A percentile compares a stretch with the other conserved stretches of the same genome.
These are phyloP conservation scores for Drosophila nr. medialis DNA, from an alignment of 2,888 invertebrate genomes.

Conservation along the genomic window DNA sequence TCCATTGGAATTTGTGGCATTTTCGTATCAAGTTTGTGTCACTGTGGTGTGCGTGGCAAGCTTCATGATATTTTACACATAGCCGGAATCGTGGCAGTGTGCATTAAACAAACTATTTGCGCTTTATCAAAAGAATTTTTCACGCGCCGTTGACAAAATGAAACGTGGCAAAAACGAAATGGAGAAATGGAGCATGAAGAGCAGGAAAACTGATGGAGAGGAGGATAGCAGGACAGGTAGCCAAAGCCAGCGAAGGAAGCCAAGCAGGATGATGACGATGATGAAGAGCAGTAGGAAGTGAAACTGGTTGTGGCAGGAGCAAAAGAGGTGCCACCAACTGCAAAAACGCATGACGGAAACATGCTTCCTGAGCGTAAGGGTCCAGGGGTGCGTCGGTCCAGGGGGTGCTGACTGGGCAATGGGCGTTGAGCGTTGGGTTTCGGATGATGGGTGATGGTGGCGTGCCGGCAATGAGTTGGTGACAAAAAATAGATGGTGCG, in stretches of 20 bases:
- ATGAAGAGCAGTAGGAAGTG: constrained; percentile 52
- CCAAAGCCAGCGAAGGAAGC: constrained; percentile 53
- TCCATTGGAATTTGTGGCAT: background rate
- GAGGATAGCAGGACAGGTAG: constrained; percentile 36
- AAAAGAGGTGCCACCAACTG: constrained; percentile 29
- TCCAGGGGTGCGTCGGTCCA: constrained; percentile 2
- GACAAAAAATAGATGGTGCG: constrained; percentile 67
- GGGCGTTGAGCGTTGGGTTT: background rate
- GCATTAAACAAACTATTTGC: constrained; percentile 71
- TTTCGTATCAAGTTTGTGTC: background rate
- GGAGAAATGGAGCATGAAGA: constrained; percentile 44
- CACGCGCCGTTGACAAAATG: constrained; percentile 63
- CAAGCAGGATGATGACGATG: constrained; percentile 55
- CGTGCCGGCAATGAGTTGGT: constrained; percentile 46
- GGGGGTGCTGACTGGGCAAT: background rate
- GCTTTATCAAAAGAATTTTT: constrained; percentile 71
- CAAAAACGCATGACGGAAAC: constrained; percentile 50
- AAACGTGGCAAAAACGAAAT: constrained; percentile 59
- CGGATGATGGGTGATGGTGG: background rate
- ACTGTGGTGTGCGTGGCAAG: constrained; percentile 4
- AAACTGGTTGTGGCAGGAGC: constrained; percentile 32
- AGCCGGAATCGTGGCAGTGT: constrained; percentile 19
- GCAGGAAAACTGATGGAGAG: constrained; percentile 4
- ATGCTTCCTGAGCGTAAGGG: constrained; percentile 46
- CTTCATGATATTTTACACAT: constrained; percentile 3